Evolutionary conservation across 2,113 vertebrate species (phyloP).

Genomic region (Podiceps cristatus): DNA sequence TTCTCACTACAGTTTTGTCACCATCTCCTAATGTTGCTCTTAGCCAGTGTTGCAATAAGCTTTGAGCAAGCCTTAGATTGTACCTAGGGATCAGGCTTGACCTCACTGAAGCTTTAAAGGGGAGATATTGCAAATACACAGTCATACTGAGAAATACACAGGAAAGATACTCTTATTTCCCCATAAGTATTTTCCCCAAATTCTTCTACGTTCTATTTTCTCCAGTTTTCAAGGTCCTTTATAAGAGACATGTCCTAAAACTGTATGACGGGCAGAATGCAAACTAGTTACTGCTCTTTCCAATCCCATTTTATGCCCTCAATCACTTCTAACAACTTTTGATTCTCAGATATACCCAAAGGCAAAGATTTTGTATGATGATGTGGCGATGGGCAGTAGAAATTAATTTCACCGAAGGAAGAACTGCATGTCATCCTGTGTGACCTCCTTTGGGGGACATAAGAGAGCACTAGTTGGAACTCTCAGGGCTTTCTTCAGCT

Average conservation of each 20-base stretch:
- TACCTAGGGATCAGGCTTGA: neutral
- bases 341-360: neutral
- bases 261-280: neutral
- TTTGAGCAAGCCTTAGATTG: neutral
- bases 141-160: neutral
- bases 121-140: neutral
- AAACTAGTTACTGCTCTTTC: neutral
- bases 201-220: neutral
- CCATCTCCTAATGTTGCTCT: neutral
- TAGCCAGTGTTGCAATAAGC: neutral
- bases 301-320: neutral
- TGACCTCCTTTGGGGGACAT: neutral
- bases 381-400: neutral
- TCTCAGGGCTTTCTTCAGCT: neutral
- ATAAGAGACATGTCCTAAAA: fast-evolving
- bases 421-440: fast-evolving
- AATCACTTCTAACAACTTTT: neutral
- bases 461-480: neutral
- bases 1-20: neutral
- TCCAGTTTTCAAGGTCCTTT: neutral
- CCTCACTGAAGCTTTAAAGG: neutral
- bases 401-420: neutral
- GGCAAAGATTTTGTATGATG: neutral
- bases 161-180: neutral
- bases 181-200: neutral